Evolutionary conservation across 2,888 invertebrate genomes (phyloP).

Genomic region (Pristionchus entomophagus): DNA sequence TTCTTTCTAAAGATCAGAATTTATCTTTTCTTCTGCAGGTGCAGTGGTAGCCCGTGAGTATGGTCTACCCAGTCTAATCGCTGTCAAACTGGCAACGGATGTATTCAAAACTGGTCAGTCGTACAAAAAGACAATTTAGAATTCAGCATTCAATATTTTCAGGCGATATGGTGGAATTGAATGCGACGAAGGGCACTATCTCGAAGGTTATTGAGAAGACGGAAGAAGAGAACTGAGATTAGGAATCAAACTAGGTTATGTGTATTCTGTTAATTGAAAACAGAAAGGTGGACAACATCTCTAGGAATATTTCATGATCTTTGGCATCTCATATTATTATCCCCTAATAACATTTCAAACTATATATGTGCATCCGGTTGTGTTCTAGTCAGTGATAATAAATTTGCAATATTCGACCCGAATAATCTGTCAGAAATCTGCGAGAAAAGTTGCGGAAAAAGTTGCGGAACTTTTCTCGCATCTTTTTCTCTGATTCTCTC

Average conservation of each 20-base stretch:
- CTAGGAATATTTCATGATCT: not conserved
- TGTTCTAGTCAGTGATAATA: not conserved
- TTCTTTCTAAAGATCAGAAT: not conserved
- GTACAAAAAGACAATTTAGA: not conserved
- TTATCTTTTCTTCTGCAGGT: constrained; percentile 61
- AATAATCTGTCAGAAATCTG: too few relatives aligned
- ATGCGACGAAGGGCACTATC: constrained; percentile 59
- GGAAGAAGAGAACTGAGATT: not conserved
- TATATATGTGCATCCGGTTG: not conserved
- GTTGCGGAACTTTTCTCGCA: too few relatives aligned
- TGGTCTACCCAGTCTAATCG: constrained; percentile 78
- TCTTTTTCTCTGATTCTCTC: too few relatives aligned
- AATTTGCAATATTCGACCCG: not conserved
- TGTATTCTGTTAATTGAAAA: not conserved
- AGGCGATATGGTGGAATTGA: constrained; percentile 64
- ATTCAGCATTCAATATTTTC: not conserved
- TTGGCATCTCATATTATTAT: not conserved
- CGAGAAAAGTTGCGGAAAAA: too few relatives aligned
- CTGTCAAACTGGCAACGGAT: constrained; percentile 76
- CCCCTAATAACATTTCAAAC: not conserved
- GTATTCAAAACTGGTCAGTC: constrained; percentile 75
- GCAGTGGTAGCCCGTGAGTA: constrained; percentile 79
- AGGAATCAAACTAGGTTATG: not conserved
- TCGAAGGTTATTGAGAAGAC: constrained; percentile 50
- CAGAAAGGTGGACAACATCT: not conserved